Conservation (phyloP, 2,888 invertebrate species). For the Volucella zonaria region DNA sequence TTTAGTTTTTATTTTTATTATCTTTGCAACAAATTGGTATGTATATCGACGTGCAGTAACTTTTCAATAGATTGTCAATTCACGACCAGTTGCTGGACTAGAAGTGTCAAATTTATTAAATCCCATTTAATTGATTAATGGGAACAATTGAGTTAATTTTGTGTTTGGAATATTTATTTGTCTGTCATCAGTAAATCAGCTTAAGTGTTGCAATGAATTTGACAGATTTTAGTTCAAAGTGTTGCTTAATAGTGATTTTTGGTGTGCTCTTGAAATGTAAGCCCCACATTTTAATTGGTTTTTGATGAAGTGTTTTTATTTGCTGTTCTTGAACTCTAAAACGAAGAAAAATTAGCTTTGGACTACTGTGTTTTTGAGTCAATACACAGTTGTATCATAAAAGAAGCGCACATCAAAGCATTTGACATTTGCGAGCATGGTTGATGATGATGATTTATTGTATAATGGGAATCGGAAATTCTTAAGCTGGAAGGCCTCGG, state of each 20-base stretch:
- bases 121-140: constrained; percentile 18
- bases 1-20: neutral
- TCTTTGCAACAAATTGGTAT: constrained; percentile 15
- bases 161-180: neutral
- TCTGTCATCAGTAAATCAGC: neutral
- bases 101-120: constrained; percentile 19
- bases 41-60: neutral
- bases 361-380: too few relatives aligned
- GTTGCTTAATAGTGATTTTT: neutral
- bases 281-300: neutral
- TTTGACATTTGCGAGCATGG: neutral
- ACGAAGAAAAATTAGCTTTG: too few relatives aligned
- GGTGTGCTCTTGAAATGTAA: constrained; percentile 30
- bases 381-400: too few relatives aligned
- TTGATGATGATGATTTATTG: neutral
- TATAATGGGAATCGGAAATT: neutral
- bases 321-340: too few relatives aligned
- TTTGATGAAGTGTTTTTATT: neutral
- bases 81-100: neutral
- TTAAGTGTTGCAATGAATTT: constrained; percentile 11
- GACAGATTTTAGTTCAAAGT: neutral
- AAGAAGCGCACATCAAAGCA: neutral
- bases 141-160: neutral
- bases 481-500: neutral
- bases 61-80: constrained; percentile 46